Evolutionary conservation across 2,113 vertebrate genomes (phyloP).

Genomic region (Serinus canaria): DNA sequence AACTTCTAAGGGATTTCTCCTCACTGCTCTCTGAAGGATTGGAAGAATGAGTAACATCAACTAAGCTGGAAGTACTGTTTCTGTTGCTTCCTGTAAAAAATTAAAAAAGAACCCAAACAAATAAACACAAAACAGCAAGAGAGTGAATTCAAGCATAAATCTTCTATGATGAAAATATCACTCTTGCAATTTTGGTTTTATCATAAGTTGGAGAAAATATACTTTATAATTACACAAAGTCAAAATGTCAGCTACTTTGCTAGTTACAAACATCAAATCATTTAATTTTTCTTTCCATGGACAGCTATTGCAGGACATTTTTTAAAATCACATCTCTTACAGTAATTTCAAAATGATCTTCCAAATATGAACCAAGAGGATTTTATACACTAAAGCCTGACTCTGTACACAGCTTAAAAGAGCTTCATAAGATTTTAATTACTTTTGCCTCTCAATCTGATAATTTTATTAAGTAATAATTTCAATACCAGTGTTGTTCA

Average conservation of each 20-base stretch:
- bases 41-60: not conserved
- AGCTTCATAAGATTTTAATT: not conserved
- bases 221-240: not conserved
- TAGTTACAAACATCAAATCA: not conserved
- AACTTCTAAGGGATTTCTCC: slow-evolving; percentile 30
- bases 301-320: not conserved
- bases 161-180: not conserved
- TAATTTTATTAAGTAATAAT: not conserved
- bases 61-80: not conserved
- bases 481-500: not conserved
- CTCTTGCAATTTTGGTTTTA: not conserved
- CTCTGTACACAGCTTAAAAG: not conserved
- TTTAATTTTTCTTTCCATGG: not conserved
- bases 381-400: not conserved
- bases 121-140: not conserved
- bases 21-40: slow-evolving; percentile 10
- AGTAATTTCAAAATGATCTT: not conserved
- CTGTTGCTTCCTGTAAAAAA: not conserved
- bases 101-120: not conserved
- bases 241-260: not conserved
- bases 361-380: not conserved
- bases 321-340: not conserved
- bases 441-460: not conserved
- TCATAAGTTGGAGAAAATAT: not conserved
- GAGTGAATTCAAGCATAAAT: not conserved